phyloP scores from a whole-genome alignment of 2,797 vertebrate species.

The Enoplosus armatus region DNA sequence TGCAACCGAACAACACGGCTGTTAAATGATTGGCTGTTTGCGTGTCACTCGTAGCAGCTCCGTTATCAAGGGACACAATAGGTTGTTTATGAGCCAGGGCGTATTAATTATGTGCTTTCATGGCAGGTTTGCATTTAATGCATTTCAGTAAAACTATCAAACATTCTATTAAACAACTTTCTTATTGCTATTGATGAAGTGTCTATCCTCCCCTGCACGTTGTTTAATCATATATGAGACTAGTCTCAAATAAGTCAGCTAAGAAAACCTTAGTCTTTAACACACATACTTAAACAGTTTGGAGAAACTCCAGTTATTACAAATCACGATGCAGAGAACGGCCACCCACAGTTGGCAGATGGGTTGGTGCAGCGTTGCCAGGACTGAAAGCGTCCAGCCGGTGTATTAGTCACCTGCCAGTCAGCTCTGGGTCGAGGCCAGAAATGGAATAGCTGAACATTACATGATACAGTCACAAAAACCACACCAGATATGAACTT shows the following conservation, averaged over 20 bases:
- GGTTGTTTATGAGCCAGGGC: too few species aligned
- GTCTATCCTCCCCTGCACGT: background rate
- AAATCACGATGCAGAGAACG: conserved; percentile 54
- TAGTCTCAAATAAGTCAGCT: conserved; percentile 1
- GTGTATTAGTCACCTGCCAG: conserved; percentile 76
- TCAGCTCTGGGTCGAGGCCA: conserved; percentile 66
- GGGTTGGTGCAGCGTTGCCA: conserved; percentile 61
- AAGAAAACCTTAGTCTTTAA: conserved; percentile 33
- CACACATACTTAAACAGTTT: conserved; percentile 33
- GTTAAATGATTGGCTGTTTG: too few species aligned
- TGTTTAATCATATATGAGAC: conserved; percentile 9
- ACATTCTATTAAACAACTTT: too few species aligned
- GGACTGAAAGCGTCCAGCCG: conserved; percentile 61
- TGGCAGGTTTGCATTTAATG: too few species aligned
- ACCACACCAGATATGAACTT: conserved; percentile 13
- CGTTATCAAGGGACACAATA: too few species aligned
- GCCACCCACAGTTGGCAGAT: conserved; percentile 72
- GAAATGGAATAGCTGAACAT: conserved; percentile 40
- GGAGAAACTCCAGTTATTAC: conserved; percentile 53
- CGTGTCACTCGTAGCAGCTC: too few species aligned
- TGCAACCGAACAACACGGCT: too few species aligned
- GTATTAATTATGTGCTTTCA: too few species aligned
- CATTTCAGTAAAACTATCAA: too few species aligned
- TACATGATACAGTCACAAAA: conserved; percentile 34
- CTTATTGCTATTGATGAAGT: too few species aligned